Evolutionary conservation across 1,140 invertebrate species (phyloP).

Genomic region (Mya arenaria): DNA sequence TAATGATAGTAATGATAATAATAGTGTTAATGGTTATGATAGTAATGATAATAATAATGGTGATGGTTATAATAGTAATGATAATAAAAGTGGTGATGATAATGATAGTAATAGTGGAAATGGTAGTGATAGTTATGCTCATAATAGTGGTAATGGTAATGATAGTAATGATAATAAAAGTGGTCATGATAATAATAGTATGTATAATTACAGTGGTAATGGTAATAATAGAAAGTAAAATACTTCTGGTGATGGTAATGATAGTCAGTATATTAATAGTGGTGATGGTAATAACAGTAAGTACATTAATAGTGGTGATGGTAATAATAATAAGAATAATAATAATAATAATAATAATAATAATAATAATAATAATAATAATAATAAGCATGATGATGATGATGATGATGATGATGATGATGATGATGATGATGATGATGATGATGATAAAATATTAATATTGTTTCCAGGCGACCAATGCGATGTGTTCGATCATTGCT

Average conservation of each 20-base stretch:
- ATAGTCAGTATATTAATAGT: neutral
- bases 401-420: too few relatives aligned
- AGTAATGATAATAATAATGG: neutral
- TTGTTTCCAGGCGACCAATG: too few relatives aligned
- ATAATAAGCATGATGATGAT: too few relatives aligned
- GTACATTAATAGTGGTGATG: neutral
- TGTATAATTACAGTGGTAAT: neutral
- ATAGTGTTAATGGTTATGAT: neutral
- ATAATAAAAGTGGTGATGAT: neutral
- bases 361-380: too few relatives aligned
- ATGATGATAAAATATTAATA: too few relatives aligned
- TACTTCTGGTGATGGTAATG: neutral
- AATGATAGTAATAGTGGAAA: slow-evolving; percentile 1
- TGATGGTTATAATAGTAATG: neutral
- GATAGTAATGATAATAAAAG: neutral
- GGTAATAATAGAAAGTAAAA: neutral
- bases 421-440: too few relatives aligned
- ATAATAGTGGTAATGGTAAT: neutral
- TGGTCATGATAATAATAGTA: neutral
- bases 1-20: neutral
- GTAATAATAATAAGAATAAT: neutral
- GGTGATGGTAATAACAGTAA: neutral
- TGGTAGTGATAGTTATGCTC: neutral
- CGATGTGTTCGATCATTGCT: too few relatives aligned
- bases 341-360: too few relatives aligned